Evolutionary conservation across 2,888 invertebrate genomes (phyloP).

Genomic region (Ectemnius continuus): DNA sequence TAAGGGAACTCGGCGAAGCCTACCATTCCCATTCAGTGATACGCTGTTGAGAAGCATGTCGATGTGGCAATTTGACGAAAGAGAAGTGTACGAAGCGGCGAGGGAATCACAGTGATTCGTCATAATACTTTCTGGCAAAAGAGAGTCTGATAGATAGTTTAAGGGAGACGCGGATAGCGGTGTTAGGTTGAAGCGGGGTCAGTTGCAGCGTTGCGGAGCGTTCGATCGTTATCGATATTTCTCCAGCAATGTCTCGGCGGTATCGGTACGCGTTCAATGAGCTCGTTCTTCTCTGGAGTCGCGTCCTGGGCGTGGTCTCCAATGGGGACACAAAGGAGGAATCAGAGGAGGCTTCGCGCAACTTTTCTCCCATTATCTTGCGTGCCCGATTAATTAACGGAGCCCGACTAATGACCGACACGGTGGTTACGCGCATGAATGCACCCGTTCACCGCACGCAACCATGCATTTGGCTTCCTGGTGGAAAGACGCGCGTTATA

Average conservation of each 20-base stretch:
- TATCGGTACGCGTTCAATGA: too few species aligned
- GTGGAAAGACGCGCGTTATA: slow-evolving; percentile 6
- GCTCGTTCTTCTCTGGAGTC: too few species aligned
- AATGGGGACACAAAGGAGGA: too few species aligned
- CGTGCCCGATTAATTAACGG: slow-evolving; percentile 57
- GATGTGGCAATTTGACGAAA: not conserved
- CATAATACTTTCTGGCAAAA: slow-evolving; percentile 38
- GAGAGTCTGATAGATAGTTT: slow-evolving; percentile 53
- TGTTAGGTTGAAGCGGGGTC: slow-evolving; percentile 39
- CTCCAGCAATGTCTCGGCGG: not conserved
- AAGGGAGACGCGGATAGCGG: slow-evolving; percentile 48
- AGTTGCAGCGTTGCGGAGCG: slow-evolving; percentile 33
- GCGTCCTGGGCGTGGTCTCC: slow-evolving; percentile 33
- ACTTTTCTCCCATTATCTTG: slow-evolving; percentile 42
- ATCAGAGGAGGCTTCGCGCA: not conserved
- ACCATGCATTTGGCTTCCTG: slow-evolving; percentile 18
- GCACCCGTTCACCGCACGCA: slow-evolving; percentile 21
- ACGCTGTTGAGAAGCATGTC: too few species aligned
- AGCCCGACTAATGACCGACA: slow-evolving; percentile 40
- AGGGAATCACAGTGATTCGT: slow-evolving; percentile 50
- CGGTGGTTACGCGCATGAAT: slow-evolving; percentile 24
- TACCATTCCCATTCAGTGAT: too few species aligned
- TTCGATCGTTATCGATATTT: slow-evolving; percentile 54
- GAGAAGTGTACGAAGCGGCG: slow-evolving; percentile 21
- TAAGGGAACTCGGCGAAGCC: too few species aligned